Evolutionary conservation across 2,797 vertebrate genomes (phyloP).

Genomic region (Syngnathus rostellatus): DNA sequence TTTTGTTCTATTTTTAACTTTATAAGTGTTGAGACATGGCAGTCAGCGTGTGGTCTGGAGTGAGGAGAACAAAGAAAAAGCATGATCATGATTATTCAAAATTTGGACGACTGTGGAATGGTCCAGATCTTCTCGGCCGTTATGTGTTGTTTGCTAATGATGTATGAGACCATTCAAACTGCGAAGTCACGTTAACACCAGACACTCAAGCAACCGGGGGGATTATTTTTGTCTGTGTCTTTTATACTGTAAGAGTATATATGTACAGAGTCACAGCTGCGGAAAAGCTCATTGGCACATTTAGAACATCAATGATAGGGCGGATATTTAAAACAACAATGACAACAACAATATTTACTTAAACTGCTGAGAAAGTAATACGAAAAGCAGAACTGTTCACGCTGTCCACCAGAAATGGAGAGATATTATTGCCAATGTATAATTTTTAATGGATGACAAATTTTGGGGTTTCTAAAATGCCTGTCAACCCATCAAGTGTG

Average conservation of each 20-base stretch:
- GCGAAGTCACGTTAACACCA: not conserved
- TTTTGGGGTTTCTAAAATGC: not conserved
- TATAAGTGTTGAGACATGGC: not conserved
- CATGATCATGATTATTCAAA: not conserved
- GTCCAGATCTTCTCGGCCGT: not conserved
- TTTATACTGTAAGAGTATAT: not conserved
- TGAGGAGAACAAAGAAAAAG: not conserved
- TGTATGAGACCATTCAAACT: not conserved
- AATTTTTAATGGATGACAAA: not conserved
- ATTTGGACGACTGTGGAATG: not conserved
- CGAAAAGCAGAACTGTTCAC: not conserved
- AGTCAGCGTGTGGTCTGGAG: not conserved
- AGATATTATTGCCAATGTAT: not conserved
- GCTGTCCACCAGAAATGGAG: too few relatives aligned
- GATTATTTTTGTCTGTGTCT: not conserved
- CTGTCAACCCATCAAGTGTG: not conserved
- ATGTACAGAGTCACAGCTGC: too few relatives aligned
- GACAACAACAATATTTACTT: too few relatives aligned
- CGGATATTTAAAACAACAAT: not conserved
- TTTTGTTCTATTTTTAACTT: not conserved
- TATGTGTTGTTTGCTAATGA: not conserved
- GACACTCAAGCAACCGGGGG: not conserved
- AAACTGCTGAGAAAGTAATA: too few relatives aligned
- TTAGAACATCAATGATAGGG: not conserved
- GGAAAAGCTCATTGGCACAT: not conserved